Conservation (phyloP, 1,140 invertebrate genomes). For the Ceratitis capitata region DNA sequence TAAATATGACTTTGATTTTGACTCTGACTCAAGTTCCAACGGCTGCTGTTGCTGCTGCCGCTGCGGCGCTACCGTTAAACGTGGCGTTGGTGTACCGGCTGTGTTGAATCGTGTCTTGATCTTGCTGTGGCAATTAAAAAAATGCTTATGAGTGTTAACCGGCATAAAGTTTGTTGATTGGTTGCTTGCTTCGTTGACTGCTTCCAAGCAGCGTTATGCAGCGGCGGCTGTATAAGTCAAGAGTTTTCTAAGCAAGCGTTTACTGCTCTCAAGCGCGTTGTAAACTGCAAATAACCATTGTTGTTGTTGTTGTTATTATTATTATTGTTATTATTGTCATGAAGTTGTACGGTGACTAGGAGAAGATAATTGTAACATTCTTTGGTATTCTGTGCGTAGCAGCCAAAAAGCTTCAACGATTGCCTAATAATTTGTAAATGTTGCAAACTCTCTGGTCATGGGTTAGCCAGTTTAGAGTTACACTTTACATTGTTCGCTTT, state of each 20-base stretch:
- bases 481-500: too few relatives aligned
- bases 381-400: background rate
- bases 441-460: background rate
- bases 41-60: background rate
- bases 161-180: background rate
- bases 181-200: too few relatives aligned
- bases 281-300: background rate
- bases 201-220: background rate
- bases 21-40: background rate
- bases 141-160: background rate
- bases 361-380: too few relatives aligned
- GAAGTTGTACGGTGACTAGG: too few relatives aligned
- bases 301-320: background rate
- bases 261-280: background rate
- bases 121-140: constrained; percentile 3
- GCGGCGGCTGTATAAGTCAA: background rate
- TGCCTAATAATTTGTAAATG: background rate
- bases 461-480: background rate
- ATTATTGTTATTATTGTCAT: too few relatives aligned
- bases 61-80: background rate
- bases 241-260: background rate
- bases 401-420: background rate
- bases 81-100: background rate
- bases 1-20: constrained; percentile 25
- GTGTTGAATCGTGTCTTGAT: constrained; percentile 18